Conservation (phyloP, 2,113 vertebrate species). For the Copsychus sechellarum region DNA sequence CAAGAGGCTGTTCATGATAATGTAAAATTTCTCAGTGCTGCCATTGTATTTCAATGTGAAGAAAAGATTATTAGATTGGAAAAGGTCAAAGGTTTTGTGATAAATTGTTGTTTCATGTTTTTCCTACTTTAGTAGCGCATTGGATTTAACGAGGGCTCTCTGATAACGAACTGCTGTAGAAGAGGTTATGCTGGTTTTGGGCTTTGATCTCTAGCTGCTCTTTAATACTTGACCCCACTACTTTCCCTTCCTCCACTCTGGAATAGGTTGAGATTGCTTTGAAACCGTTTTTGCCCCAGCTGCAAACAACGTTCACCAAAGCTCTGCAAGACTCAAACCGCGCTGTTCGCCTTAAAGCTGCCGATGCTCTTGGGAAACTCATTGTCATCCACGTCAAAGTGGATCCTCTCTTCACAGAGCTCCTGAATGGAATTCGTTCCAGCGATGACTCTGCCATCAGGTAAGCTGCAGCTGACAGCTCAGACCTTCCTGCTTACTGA, state of each 20-base stretch:
- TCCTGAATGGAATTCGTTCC: slow-evolving; percentile 87
- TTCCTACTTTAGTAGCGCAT: not conserved
- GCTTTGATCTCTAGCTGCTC: not conserved
- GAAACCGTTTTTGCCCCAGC: slow-evolving; percentile 96
- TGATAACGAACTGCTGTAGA: not conserved
- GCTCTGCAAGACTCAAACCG: slow-evolving; percentile 94
- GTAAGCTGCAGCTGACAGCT: slow-evolving; percentile 40
- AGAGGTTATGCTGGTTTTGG: not conserved
- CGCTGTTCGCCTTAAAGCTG: slow-evolving; percentile 89
- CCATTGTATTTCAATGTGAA: not conserved
- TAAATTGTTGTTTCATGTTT: not conserved
- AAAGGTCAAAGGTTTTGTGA: not conserved
- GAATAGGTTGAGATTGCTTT: slow-evolving; percentile 91
- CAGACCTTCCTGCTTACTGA: not conserved
- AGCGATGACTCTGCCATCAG: slow-evolving; percentile 93
- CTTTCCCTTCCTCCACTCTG: not conserved
- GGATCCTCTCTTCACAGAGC: slow-evolving; percentile 93
- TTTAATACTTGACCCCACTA: not conserved
- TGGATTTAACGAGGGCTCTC: not conserved
- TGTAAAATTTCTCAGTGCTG: not conserved
- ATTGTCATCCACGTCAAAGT: slow-evolving; percentile 95
- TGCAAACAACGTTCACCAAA: slow-evolving; percentile 98
- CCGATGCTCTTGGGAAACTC: slow-evolving; percentile 91
- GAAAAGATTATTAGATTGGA: not conserved
- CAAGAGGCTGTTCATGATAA: not conserved